These are phyloP conservation scores for Ploceus nigricollis DNA, from an alignment of 2,113 vertebrate genomes.

Conservation along the genomic window DNA sequence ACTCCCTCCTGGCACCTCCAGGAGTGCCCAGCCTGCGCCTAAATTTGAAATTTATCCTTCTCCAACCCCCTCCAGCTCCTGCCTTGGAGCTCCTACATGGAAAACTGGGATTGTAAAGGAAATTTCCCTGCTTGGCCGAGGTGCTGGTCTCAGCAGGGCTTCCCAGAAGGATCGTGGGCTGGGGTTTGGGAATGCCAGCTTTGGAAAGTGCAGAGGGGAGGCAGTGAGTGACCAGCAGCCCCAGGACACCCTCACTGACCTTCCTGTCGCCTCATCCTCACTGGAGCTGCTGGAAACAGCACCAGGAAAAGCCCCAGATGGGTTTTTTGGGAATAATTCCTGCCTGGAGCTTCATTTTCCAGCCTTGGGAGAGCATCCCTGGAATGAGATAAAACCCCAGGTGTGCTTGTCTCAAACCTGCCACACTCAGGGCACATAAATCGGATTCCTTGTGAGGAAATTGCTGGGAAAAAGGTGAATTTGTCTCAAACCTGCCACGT, in stretches of 20 bases:
- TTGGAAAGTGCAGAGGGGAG: not conserved
- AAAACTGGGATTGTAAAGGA: fast-evolving
- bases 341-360: not conserved
- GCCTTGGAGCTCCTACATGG: fast-evolving
- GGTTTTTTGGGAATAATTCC: not conserved
- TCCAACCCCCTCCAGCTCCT: not conserved
- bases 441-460: not conserved
- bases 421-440: not conserved
- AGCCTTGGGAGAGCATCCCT: not conserved
- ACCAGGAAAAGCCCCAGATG: not conserved
- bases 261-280: not conserved
- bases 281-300: not conserved
- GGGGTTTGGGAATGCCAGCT: not conserved
- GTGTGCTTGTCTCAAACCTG: not conserved
- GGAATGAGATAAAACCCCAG: not conserved
- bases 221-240: not conserved
- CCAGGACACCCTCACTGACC: not conserved
- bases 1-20: not conserved
- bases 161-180: not conserved
- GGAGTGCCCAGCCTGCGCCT: fast-evolving
- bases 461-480: not conserved
- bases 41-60: not conserved
- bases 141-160: not conserved
- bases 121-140: too few species aligned
- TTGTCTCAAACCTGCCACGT: not conserved